Evolutionary conservation across 2,797 vertebrate genomes (phyloP), one percentile per base, ranked within the genome.

Genomic region (Bryconaethiops microstoma): DNA sequence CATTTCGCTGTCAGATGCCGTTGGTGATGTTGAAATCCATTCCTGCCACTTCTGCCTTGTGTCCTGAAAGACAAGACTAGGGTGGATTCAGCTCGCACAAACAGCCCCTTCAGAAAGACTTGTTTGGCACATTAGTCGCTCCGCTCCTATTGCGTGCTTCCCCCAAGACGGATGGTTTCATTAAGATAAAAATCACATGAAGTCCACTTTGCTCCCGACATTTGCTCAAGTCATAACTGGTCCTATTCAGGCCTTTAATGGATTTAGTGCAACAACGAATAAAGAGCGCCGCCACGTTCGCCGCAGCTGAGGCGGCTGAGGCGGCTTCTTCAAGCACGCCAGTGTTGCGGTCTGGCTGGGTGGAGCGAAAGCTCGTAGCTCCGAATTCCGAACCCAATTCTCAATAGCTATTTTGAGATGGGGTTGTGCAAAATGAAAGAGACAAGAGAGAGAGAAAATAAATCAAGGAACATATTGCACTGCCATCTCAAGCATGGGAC

Each of bases 311-410:
- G n/a, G 29, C 29, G 1, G 29, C 29, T 3, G 23, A 55, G 64
- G 48, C 60, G 55, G 60, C 45, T n/a, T 50, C 14, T 50, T 57
- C 63, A 55, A 52, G 50, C 39, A 76, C 48, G 35, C 65, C 45
- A 80, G 48, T 73, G 65, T 60, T 76, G 79, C 63, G 39, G 77
- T 81, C 81, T 72, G 74, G 81, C 50, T 64, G 74, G 70, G 62
- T 78, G 70, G 72, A 74, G 64, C 45, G 65, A 82, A 85, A 82
- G 42, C 68, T 62, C 59, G 79, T 9, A 13, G 10, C 57, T 81
- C 54, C 76, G 60, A 77, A 78, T 77, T 83, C 69, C 48, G 63
- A 79, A 82, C 76, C 67, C 54, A 76, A 74, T 62, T 68, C 64
- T 23, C 59, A 25, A 71, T 45, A 78, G 29, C 40, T 80, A 73